Evolutionary conservation across 2,888 invertebrate genomes (phyloP).

Genomic region (Lamellibrachia columna): DNA sequence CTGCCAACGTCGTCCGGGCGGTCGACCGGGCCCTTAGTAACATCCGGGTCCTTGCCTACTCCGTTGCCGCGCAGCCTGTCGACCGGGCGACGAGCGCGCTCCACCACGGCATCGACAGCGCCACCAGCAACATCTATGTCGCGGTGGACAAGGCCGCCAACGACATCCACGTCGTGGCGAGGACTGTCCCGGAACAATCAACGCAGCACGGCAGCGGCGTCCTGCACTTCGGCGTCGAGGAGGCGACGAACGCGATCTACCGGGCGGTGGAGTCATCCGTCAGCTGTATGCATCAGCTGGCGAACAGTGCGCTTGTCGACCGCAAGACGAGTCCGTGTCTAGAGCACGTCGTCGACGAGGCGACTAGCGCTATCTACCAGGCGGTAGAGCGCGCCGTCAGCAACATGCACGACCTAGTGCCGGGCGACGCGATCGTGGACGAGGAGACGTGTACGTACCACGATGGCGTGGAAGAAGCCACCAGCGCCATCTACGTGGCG

Average conservation of each 20-base stretch:
- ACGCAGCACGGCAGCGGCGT: background rate
- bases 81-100: background rate
- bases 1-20: background rate
- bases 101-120: background rate
- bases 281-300: background rate
- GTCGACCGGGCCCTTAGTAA: background rate
- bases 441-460: background rate
- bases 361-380: background rate
- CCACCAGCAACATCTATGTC: background rate
- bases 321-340: background rate
- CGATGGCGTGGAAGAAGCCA: background rate
- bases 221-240: conserved; percentile 8
- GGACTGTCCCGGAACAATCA: background rate
- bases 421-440: background rate
- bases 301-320: background rate
- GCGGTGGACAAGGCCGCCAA: background rate
- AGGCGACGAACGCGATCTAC: background rate
- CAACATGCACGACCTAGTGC: background rate
- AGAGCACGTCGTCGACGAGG: background rate
- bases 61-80: background rate
- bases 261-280: background rate
- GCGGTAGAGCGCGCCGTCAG: background rate
- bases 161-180: background rate
- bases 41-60: background rate
- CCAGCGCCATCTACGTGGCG: background rate